phyloP scores from a whole-genome alignment of 2,888 invertebrate genomes.

The Fissipunctia ypsillon region DNA sequence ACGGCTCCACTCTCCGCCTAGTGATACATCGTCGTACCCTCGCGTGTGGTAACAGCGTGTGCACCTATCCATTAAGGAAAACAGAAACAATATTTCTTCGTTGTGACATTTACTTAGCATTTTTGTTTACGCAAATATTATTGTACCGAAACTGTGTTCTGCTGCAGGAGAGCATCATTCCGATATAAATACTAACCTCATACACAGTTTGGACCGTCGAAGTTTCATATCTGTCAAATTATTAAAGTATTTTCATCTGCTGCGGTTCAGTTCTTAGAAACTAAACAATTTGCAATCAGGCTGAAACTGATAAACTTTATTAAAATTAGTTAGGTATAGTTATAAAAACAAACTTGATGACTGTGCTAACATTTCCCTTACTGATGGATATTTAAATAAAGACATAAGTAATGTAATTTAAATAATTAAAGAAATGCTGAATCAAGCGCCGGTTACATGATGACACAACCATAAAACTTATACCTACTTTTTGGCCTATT shows the following conservation, averaged over 20 bases:
- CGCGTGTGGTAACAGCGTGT: constrained; percentile 38
- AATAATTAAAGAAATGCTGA: not conserved
- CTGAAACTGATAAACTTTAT: not conserved
- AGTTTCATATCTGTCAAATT: not conserved
- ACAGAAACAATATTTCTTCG: constrained; percentile 17
- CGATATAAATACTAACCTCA: not conserved
- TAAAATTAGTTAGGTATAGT: not conserved
- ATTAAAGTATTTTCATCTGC: not conserved
- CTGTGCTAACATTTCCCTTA: not conserved
- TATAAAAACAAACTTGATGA: not conserved
- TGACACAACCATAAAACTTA: not conserved
- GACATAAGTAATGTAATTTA: not conserved
- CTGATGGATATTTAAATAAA: not conserved
- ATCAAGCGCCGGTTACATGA: not conserved
- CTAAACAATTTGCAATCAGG: not conserved
- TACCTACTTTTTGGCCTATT: no score
- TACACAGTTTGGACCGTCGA: not conserved
- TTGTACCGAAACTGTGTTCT: constrained; percentile 1
- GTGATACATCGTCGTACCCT: constrained; percentile 16
- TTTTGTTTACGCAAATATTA: constrained; percentile 15
- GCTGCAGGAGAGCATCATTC: not conserved
- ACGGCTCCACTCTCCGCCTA: constrained; percentile 11
- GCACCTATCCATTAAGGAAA: constrained; percentile 41
- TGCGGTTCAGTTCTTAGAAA: not conserved
- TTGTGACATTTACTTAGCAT: not conserved